Base-by-base conservation (phyloP, 2,888 invertebrate genomes). In the Drosophila tanythrix region DNA sequence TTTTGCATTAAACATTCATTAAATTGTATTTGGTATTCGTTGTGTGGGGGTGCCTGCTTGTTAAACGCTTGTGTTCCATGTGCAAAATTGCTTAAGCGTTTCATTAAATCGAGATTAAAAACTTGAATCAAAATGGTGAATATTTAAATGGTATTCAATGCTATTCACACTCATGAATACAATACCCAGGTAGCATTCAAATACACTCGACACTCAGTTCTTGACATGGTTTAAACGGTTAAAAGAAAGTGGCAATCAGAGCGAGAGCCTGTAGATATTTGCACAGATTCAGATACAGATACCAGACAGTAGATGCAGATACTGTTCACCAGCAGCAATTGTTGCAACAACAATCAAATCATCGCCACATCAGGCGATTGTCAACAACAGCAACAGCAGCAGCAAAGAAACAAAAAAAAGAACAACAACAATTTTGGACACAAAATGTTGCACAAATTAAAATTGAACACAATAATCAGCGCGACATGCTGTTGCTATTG, bases 381-480 rank as follows among this genome's bases (percentile, higher is more conserved):
- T 77, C 74, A 79, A 56, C 70, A 61, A 10, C n/a, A 31, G n/a
- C 36, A 57, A 25, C n/a, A 31, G n/a, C 36, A 57, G 15, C 21
- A 15, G 46, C 15, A 15, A 15, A 46, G 15, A 46, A 15, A 38
- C 18, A 38, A 38, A 8, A 8, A 2, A 64, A 66, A 55, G 51
- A 57, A 46, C 60, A 29, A 50, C 52, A 60, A 65, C 67, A 70
- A 74, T 78, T 69, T 82, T 66, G 70, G 83, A 70, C 82, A 80
- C 78, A 77, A 83, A 83, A 83, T 86, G 89, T 85, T 87, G 80
- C 85, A 83, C 84, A 86, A 86, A 86, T 89, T 89, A 81, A 86
- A 86, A 83, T 81, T 83, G 88, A 85, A 72, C 86, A 89, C 86
- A 85, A 86, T 89, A 86, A 89, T 86, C 86, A 86, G 76, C 68